A percentile compares a stretch with the other conserved stretches of the same genome.
These are phyloP conservation scores for Tolypeutes matacus DNA, from an alignment of 2,797 vertebrate species.

Conservation along the genomic window DNA sequence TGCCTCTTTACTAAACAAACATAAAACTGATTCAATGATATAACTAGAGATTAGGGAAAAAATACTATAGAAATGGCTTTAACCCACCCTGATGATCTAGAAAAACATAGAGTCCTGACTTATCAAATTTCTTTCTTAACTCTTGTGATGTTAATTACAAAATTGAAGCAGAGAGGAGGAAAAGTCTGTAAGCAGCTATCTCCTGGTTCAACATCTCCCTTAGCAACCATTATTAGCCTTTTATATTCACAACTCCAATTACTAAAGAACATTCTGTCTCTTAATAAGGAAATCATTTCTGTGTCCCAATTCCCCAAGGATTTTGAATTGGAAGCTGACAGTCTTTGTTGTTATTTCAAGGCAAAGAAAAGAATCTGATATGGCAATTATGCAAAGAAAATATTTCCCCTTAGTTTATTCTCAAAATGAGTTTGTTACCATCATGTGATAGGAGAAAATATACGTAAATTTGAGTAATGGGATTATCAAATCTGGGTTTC, in stretches of 20 bases:
- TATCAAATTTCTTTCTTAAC: conserved; percentile 45
- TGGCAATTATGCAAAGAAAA: conserved; percentile 52
- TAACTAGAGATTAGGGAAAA: background rate
- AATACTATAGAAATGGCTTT: background rate
- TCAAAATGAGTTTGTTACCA: conserved; percentile 39
- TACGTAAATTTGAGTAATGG: background rate
- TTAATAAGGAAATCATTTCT: conserved; percentile 64
- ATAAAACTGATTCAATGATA: background rate
- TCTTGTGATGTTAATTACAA: conserved; percentile 22
- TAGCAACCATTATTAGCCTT: conserved; percentile 57
- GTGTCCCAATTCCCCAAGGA: conserved; percentile 38
- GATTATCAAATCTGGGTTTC: background rate
- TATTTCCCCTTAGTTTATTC: background rate
- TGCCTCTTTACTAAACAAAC: background rate
- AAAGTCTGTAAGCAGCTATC: conserved; percentile 47
- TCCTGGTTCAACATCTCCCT: conserved; percentile 10
- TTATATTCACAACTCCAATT: conserved; percentile 54
- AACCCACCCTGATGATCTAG: background rate
- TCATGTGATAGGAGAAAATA: conserved; percentile 22
- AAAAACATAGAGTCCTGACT: background rate
- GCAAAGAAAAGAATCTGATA: conserved; percentile 36
- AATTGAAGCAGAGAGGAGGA: background rate
- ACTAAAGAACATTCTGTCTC: conserved; percentile 64
- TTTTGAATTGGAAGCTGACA: conserved; percentile 54
- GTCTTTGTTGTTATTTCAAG: conserved; percentile 59